phyloP scores from a whole-genome alignment of 35 echinoderm and acorn worm genomes.

The Ophiothrix spiculata region DNA sequence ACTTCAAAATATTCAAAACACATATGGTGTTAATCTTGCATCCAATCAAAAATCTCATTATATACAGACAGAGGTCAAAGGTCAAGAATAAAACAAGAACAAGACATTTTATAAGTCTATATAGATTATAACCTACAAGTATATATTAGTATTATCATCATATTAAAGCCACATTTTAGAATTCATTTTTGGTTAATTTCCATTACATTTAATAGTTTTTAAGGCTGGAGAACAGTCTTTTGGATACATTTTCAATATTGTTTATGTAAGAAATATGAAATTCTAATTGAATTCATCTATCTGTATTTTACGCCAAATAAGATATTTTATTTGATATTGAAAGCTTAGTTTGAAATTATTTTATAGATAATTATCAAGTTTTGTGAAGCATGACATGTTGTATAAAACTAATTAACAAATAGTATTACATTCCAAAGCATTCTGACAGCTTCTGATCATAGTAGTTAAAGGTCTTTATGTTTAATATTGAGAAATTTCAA shows the following conservation, averaged over 20 bases:
- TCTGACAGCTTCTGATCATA: no score
- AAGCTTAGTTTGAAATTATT: no score
- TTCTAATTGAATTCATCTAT: no score
- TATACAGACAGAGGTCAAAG: background rate
- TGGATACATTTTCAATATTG: background rate
- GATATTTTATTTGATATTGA: no score
- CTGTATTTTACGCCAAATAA: no score
- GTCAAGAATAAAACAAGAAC: background rate
- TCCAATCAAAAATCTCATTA: background rate
- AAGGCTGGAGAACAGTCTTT: background rate
- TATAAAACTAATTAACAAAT: no score
- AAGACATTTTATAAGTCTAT: background rate
- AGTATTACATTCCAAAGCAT: no score
- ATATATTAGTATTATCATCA: background rate
- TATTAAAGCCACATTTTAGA: slow-evolving; percentile 4
- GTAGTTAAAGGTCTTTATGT: background rate
- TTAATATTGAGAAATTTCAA: background rate
- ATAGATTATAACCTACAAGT: background rate
- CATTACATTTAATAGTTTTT: background rate
- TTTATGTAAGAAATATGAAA: no score
- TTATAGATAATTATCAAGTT: no score
- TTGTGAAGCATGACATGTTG: no score
- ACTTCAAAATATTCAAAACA: slow-evolving; percentile 11
- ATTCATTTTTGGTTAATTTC: background rate
- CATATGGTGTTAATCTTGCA: background rate